phyloP scores from a whole-genome alignment of 2,113 vertebrate genomes.

The Todiramphus saurophagus region DNA sequence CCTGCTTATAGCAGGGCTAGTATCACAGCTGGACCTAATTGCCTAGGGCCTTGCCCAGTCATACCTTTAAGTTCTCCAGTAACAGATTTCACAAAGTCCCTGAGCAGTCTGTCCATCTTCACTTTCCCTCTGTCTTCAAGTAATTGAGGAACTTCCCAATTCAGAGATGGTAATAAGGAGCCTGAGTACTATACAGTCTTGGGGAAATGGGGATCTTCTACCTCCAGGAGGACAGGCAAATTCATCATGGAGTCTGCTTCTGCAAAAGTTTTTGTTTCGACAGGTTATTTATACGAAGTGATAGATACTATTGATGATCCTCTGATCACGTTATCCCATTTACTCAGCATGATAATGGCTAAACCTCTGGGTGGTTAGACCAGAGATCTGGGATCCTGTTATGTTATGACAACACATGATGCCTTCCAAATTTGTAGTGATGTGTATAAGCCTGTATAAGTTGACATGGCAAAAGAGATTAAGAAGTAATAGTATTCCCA shows the following conservation, averaged over 20 bases:
- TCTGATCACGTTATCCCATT: not conserved
- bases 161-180: not conserved
- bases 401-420: not conserved
- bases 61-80: not conserved
- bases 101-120: not conserved
- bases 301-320: not conserved
- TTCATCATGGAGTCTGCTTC: not conserved
- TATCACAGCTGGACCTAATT: not conserved
- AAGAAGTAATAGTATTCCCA: not conserved
- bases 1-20: not conserved
- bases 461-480: not conserved
- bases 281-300: not conserved
- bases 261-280: not conserved
- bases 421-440: not conserved
- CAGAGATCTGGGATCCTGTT: not conserved
- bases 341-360: not conserved
- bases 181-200: not conserved
- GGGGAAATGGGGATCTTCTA: not conserved
- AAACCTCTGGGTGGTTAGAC: not conserved
- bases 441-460: not conserved
- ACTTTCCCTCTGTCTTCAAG: not conserved
- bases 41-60: not conserved
- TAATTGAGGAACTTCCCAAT: not conserved
- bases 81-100: not conserved
- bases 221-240: not conserved